Evolutionary conservation across 1,140 invertebrate species (phyloP), one percentile per base, ranked within the genome.

Genomic region (Papilio xuthus): DNA sequence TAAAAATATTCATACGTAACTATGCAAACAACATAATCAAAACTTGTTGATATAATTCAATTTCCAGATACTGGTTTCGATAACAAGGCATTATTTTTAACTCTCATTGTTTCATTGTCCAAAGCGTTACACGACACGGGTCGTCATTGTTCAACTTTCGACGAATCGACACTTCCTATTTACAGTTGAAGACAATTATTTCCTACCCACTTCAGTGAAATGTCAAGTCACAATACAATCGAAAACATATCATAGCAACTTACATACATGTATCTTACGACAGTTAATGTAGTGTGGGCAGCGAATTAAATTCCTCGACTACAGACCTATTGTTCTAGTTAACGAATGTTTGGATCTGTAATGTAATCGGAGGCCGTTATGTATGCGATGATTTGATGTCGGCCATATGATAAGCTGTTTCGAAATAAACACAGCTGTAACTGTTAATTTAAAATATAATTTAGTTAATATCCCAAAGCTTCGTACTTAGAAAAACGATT

Each of bases 61-160:
- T 67, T 67, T 67, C 60, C 60, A 73, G 71, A 26, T 26, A 44
- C 71, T 42, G 42, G 41, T 73, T 6, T 23, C 71, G 37, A 47
- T 50, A 73, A 73, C 41, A 73, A 47, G 71, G 42, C 41, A 73
- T 73, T 73, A 73, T 73, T 73, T 44, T 47, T 44, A 3, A 73
- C 70, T 44, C 10, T 20, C 41, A 47, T 47, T 73, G 71, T 73
- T 47, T 47, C 71, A 73, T 73, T 73, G 70, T 72, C 71, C 20
- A 20, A 42, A 41, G 42, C 6, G 26, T 12, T 37, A 23, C 20
- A 44, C 20, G 37, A 73, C 71, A 73, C 71, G 20, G 20, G 71
- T 42, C 69, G 10, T 73, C 71, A 73, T 73, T 73, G 71, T 73
- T 73, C 71, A 15, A 73, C 71, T 44, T 73, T 73, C 71, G 42